A percentile compares a stretch with the other conserved stretches of the same genome.
These are phyloP conservation scores for Cavia porcellus DNA, from an alignment of 2,113 vertebrate genomes.

Conservation along the genomic window DNA sequence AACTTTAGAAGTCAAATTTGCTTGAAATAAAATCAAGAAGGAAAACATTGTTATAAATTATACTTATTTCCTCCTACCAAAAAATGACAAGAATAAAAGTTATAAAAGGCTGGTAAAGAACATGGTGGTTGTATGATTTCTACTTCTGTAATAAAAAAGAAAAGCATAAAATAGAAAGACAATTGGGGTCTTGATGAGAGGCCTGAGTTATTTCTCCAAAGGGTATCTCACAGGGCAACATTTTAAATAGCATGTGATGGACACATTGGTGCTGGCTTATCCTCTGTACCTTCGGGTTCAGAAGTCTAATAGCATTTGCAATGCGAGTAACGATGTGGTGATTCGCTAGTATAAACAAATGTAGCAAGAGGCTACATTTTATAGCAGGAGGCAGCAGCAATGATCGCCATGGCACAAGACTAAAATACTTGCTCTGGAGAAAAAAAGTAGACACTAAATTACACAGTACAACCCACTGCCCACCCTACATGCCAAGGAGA, in stretches of 20 bases:
- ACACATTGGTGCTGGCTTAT: background rate
- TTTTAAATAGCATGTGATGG: too few species aligned
- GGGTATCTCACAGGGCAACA: background rate
- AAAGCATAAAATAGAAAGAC: background rate
- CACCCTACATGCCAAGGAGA: background rate
- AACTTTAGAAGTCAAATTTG: background rate
- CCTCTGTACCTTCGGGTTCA: background rate
- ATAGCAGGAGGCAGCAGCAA: background rate
- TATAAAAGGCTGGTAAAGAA: background rate
- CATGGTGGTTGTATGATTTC: background rate
- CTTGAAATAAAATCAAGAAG: background rate
- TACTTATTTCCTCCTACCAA: background rate
- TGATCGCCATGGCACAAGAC: background rate
- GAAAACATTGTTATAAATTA: background rate
- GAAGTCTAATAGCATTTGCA: background rate
- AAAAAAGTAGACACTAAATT: background rate
- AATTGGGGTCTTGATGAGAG: background rate
- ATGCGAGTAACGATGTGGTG: background rate
- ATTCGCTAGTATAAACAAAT: background rate
- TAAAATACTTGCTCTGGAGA: background rate
- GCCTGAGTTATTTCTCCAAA: background rate
- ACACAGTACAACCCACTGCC: background rate
- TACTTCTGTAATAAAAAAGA: background rate
- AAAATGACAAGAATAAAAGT: conserved; percentile 10
- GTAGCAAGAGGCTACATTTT: background rate